Percentiles rank a stretch among this genome's conserved stretches.
Evolutionary conservation across 2,888 invertebrate genomes (phyloP).

Genomic region (Melanotus villosus): DNA sequence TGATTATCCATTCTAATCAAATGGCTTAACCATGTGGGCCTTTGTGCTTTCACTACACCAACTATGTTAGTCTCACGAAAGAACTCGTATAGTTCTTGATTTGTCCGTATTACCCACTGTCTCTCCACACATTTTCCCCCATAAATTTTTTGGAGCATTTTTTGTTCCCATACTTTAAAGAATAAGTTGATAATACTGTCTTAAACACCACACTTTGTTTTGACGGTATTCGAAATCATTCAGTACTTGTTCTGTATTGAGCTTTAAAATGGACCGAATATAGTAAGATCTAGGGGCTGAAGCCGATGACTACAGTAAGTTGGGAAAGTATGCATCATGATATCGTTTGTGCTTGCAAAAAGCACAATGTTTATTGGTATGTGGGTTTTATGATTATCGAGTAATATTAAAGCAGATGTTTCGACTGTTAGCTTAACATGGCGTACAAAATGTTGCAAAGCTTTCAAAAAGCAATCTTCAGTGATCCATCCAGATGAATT

Average conservation of each 20-base stretch:
- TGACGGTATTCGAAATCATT: neutral
- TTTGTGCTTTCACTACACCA: no score
- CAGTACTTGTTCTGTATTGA: neutral
- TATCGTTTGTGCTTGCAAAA: neutral
- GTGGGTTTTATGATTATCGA: neutral
- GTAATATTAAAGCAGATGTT: neutral
- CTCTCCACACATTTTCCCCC: no score
- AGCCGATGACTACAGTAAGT: neutral
- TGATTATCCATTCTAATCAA: no score
- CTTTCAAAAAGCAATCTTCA: neutral
- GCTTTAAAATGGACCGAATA: neutral
- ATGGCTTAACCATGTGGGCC: no score
- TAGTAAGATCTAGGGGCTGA: no score
- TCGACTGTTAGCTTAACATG: neutral
- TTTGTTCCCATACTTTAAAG: no score
- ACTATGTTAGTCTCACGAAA: no score
- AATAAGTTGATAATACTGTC: no score
- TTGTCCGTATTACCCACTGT: no score
- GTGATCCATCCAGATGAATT: neutral
- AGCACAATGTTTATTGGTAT: neutral
- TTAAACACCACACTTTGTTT: no score
- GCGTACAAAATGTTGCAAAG: neutral
- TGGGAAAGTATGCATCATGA: neutral
- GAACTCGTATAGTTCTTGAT: no score
- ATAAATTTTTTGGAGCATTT: no score